Evolutionary conservation across 1,140 invertebrate genomes (phyloP).

Genomic region (Cyclargus thomasi): DNA sequence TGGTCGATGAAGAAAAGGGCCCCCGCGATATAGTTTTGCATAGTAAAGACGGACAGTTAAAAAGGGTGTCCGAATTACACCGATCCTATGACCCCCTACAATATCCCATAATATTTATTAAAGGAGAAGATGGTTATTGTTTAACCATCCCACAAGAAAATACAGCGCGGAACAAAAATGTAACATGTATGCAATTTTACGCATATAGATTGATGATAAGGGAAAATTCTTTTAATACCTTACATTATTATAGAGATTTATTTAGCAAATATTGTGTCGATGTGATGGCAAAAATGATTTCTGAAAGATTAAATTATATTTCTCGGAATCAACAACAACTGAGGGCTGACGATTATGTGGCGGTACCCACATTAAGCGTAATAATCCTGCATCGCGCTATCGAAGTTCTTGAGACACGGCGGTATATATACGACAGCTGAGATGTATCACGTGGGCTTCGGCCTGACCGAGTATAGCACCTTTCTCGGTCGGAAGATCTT

Average conservation of each 20-base stretch:
- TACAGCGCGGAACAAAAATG: conserved; percentile 35
- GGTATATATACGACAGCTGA: too few species aligned
- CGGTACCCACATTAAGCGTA: too few species aligned
- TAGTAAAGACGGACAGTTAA: conserved; percentile 32
- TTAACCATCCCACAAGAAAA: conserved; percentile 34
- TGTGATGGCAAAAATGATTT: conserved; percentile 37
- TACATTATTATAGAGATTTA: conserved; percentile 37
- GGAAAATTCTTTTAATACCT: conserved; percentile 29
- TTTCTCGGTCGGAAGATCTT: too few species aligned
- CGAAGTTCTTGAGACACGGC: too few species aligned
- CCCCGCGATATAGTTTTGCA: conserved; percentile 40
- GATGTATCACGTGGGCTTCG: too few species aligned
- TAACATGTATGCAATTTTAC: conserved; percentile 39
- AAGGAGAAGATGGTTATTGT: conserved; percentile 34
- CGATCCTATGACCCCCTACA: conserved; percentile 50
- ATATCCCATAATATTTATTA: conserved; percentile 50
- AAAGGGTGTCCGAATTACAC: conserved; percentile 41
- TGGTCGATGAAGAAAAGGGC: conserved; percentile 45
- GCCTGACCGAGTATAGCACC: too few species aligned
- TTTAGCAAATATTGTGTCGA: conserved; percentile 39
- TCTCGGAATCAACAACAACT: conserved; percentile 34
- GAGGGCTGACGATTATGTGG: conserved; percentile 29
- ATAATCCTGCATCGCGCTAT: too few species aligned
- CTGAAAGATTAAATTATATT: conserved; percentile 33
- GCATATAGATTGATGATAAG: conserved; percentile 36